These are phyloP conservation scores for Tenthredo notha DNA, from an alignment of 2,888 invertebrate genomes.

Conservation along the genomic window DNA sequence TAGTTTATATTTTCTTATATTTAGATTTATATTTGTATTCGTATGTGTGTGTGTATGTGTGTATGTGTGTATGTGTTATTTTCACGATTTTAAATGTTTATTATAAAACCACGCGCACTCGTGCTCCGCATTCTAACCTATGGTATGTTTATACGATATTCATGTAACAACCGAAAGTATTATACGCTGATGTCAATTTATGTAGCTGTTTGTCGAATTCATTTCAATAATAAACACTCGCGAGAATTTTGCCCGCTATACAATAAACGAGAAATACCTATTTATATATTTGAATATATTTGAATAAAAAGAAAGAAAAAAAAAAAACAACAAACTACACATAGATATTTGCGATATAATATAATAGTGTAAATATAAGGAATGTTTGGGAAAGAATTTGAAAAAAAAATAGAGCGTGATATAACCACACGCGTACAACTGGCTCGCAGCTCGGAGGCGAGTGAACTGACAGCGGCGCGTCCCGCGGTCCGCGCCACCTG, in stretches of 20 bases:
- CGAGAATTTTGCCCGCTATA: background rate
- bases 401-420: constrained; percentile 38
- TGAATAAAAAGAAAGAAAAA: background rate
- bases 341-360: background rate
- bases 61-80: background rate
- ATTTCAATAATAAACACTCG: background rate
- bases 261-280: background rate
- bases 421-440: constrained; percentile 29
- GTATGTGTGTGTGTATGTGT: no score
- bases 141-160: background rate
- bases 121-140: constrained; percentile 21
- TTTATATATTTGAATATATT: no score
- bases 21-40: background rate
- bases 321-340: background rate
- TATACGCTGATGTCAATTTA: background rate
- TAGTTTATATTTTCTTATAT: background rate
- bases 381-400: constrained; percentile 39
- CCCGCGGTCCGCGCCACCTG: constrained; percentile 32
- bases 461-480: constrained; percentile 46
- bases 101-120: constrained; percentile 28
- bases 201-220: background rate
- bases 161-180: background rate
- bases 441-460: constrained; percentile 47
- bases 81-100: background rate
- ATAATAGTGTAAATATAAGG: constrained; percentile 35